Evolutionary conservation across 2,797 vertebrate species (phyloP).

Genomic region (Sebastolobus alascanus): DNA sequence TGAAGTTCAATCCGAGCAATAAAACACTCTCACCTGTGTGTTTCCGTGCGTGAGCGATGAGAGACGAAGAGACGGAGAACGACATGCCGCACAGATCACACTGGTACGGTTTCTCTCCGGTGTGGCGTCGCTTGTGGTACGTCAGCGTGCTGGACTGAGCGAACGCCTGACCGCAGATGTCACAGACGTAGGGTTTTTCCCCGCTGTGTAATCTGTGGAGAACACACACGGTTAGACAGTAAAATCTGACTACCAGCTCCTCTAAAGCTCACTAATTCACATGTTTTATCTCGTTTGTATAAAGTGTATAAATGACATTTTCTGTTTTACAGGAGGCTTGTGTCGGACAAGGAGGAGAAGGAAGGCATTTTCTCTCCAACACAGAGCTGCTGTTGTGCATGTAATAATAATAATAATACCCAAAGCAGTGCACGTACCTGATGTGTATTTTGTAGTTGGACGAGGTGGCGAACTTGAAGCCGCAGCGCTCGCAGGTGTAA

Average conservation of each 20-base stretch:
- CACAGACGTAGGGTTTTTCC: slow-evolving; percentile 97
- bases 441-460: slow-evolving; percentile 99
- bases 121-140: slow-evolving; percentile 97
- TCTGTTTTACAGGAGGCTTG: no score
- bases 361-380: no score
- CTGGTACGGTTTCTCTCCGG: slow-evolving; percentile 97
- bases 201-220: slow-evolving; percentile 86
- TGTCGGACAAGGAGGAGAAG: no score
- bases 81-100: slow-evolving; percentile 98
- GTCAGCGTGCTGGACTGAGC: slow-evolving; percentile 98
- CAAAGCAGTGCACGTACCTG: slow-evolving; percentile 80
- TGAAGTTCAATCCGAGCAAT: neutral
- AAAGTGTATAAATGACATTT: no score
- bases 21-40: slow-evolving; percentile 88
- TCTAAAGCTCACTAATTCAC: no score
- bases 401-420: neutral
- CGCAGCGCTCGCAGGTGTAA: slow-evolving; percentile 95
- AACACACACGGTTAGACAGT: no score
- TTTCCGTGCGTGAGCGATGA: slow-evolving; percentile 96
- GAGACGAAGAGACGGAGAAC: slow-evolving; percentile 97
- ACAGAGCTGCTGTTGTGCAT: no score
- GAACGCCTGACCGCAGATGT: slow-evolving; percentile 95
- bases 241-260: no score
- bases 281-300: no score
- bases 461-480: slow-evolving; percentile 98